A percentile compares a stretch with the other conserved stretches of the same genome.
These are phyloP conservation scores for Cuculus canorus DNA, from an alignment of 2,797 vertebrate species.

Conservation along the genomic window DNA sequence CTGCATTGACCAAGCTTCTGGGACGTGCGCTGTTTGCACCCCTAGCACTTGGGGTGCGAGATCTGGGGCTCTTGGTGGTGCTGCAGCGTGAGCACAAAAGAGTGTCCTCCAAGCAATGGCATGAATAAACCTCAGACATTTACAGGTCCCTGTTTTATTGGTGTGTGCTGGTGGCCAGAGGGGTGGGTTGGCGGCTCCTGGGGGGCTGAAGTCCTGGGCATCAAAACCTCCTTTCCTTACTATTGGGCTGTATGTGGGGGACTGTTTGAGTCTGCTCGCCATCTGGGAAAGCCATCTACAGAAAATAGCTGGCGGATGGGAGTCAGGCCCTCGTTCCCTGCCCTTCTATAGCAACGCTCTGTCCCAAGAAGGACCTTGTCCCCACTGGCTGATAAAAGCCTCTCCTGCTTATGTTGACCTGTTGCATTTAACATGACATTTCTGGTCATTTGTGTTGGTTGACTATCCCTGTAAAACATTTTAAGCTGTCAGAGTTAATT, in stretches of 20 bases:
- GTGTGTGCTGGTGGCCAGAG: fast-evolving
- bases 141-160: neutral
- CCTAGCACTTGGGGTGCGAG: neutral
- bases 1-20: fast-evolving
- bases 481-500: slow-evolving; percentile 9
- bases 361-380: neutral
- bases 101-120: neutral
- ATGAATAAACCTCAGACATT: fast-evolving
- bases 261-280: neutral
- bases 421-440: fast-evolving
- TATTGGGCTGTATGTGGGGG: neutral
- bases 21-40: fast-evolving
- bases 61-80: neutral
- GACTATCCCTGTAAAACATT: neutral
- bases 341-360: neutral
- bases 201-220: neutral
- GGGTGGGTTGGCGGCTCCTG: neutral
- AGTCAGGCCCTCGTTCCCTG: neutral
- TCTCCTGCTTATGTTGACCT: neutral
- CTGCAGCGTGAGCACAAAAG: neutral
- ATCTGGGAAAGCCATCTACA: neutral
- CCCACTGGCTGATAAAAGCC: neutral
- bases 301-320: neutral
- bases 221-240: neutral
- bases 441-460: neutral